Base-by-base conservation (phyloP, 2,888 invertebrate genomes). In the Hydriomena furcata region DNA sequence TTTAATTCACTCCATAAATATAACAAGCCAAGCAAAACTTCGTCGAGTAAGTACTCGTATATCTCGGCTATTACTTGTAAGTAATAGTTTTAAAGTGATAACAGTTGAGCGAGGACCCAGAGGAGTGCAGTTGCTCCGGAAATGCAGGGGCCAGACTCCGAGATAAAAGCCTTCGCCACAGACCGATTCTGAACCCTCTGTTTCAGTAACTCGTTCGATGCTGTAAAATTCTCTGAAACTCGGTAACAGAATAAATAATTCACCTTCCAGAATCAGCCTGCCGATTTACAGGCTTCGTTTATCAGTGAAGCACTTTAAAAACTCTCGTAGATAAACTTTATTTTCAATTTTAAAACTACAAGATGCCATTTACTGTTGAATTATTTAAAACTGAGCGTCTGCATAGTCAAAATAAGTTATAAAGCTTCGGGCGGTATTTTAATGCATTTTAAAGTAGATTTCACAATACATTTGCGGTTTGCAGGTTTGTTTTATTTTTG, bases 291-390 rank as follows among this genome's bases (percentile, higher is more conserved):
- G 72, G 72, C 72, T 64, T 66, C 68, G 63, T 73, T 71, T 66
- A 74, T 74, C 73, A 73, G 66, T 59, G 54, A 59, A 63, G 66
- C 66, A 71, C 69, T 71, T 68, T 68, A 72, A 66, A 63, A 61
- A 60, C 46, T 64, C 58, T 48, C 49, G 60, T 50, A 58, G 54
- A 58, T 25, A 20, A 23, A 36, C 36, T 43, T 12, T 43, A 44
- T 7, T 34, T 40, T 28, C 13, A 13, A 12, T 38, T 38, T 38
- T 28, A 28, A 7, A 10, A 8, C 25, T 17, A 17, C 12, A 20
- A 27, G 5, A 28, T n/a, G 23, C 12, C 12, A 11, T 13, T 10
- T 25, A 27, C 20, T 24, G 43, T 21, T 25, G 36, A 52, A 50
- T 12, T 30, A 7, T 28, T 24, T 11, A 38, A 36, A 43, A 8